Evolutionary conservation across 2,888 invertebrate species (phyloP), one percentile per base, ranked within the genome.

Genomic region (Clanis bilineata): DNA sequence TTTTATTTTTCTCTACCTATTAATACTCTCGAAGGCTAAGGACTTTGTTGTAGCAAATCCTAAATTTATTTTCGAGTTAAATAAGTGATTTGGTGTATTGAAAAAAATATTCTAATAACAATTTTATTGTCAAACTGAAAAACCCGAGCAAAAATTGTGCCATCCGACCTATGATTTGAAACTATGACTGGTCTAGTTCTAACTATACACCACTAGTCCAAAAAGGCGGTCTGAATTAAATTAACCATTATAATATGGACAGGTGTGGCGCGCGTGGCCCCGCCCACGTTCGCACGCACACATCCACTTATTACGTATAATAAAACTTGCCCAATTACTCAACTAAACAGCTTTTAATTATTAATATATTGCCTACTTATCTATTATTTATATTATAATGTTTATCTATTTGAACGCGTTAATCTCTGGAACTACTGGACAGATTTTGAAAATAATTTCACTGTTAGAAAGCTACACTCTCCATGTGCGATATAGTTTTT

Each of bases 261-360:
- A 70, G 73, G 67, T 71, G 68, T 71, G 62, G 71, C 70, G 70
- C 70, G 72, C 67, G 71, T 54, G 62, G 59, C 64, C 67, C 61
- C 73, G 71, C 73, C 71, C 66, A 64, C 66, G 56, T 59, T 71
- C 67, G 62, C 64, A 68, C 66, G 65, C 25, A 7, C 5, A 47
- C 47, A 21, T 23, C 25, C 25, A 28, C 25, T 47, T 21, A 45
- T 45, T 45, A 47, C 28, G 25, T 15, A 28, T 23, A 47, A 47
- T 47, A 47, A 25, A 28, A 28, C 15, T 3, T 6, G 21, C 15
- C 15, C 25, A 47, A 25, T 47, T 25, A 28, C 15, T 9, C 43
- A 9, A 45, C 6, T 3, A 15, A 47, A 28, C 28, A 9, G 15
- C 28, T 15, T 15, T 10, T 18, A 21, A 22, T 44, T 28, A 28